Conservation (phyloP, 2,113 vertebrate genomes). For the Pardalotus punctatus region DNA sequence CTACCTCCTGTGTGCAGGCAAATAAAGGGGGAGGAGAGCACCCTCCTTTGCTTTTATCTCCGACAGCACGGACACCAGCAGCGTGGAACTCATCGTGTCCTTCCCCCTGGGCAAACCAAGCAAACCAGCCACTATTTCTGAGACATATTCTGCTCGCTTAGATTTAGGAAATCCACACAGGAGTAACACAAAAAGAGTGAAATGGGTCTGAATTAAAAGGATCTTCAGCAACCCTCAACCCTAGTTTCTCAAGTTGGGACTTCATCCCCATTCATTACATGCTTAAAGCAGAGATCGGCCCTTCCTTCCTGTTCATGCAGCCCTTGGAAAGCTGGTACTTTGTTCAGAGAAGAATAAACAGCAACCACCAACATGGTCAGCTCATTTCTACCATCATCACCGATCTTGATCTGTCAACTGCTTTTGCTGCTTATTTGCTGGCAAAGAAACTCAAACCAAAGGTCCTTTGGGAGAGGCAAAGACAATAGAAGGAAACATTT, state of each 20-base stretch:
- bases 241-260: background rate
- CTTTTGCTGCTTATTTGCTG: conserved; percentile 7
- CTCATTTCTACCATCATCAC: background rate
- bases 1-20: background rate
- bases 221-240: background rate
- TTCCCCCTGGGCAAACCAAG: background rate
- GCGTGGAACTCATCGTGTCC: background rate
- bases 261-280: background rate
- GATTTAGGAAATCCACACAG: background rate
- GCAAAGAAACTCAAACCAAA: background rate
- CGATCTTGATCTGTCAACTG: background rate
- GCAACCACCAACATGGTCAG: background rate
- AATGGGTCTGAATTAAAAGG: background rate
- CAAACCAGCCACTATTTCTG: background rate
- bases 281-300: background rate
- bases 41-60: background rate
- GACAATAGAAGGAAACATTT: conserved; percentile 43
- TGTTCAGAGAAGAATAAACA: background rate
- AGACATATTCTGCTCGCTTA: background rate
- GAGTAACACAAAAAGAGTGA: background rate
- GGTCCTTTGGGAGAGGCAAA: background rate
- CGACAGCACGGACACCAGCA: background rate
- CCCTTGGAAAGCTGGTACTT: background rate
- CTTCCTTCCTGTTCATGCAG: background rate
- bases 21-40: background rate